Conservation (phyloP, 2,888 invertebrate species). For the Acanthococcus lagerstroemiae region DNA sequence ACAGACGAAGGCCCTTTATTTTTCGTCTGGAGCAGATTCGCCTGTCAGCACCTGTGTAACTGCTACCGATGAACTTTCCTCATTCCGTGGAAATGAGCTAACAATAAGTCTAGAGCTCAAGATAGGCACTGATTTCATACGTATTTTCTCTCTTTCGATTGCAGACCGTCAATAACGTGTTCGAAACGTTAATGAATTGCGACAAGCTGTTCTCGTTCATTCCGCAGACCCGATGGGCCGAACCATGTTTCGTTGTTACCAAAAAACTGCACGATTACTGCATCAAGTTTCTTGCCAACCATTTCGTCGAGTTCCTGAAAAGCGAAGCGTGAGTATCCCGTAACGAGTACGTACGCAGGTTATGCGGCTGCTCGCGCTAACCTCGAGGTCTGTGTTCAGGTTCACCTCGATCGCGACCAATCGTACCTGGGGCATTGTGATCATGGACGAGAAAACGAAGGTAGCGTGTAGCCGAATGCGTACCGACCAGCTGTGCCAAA, state of each 20-base stretch:
- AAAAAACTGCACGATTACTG: constrained; percentile 70
- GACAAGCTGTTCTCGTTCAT: constrained; percentile 67
- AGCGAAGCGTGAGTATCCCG: constrained; percentile 46
- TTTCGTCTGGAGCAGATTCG: no score
- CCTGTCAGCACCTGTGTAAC: no score
- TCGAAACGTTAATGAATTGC: constrained; percentile 74
- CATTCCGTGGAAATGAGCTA: no score
- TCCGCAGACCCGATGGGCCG: constrained; percentile 74
- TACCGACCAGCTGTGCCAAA: constrained; percentile 71
- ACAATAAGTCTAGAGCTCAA: no score
- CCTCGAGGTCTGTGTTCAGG: background rate
- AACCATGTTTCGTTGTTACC: constrained; percentile 64
- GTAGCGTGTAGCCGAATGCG: constrained; percentile 67
- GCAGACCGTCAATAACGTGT: constrained; percentile 64
- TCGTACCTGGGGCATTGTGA: constrained; percentile 53
- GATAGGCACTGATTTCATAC: no score
- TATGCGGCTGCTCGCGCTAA: no score
- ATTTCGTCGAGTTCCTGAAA: constrained; percentile 64
- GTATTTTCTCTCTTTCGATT: no score
- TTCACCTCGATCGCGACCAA: background rate
- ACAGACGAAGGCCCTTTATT: no score
- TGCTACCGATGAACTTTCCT: no score
- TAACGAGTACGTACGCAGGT: no score
- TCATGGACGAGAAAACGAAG: constrained; percentile 68
- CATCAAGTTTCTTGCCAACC: constrained; percentile 65